Evolutionary conservation across 2,888 invertebrate genomes (phyloP).

Genomic region (Limnephilus marmoratus): DNA sequence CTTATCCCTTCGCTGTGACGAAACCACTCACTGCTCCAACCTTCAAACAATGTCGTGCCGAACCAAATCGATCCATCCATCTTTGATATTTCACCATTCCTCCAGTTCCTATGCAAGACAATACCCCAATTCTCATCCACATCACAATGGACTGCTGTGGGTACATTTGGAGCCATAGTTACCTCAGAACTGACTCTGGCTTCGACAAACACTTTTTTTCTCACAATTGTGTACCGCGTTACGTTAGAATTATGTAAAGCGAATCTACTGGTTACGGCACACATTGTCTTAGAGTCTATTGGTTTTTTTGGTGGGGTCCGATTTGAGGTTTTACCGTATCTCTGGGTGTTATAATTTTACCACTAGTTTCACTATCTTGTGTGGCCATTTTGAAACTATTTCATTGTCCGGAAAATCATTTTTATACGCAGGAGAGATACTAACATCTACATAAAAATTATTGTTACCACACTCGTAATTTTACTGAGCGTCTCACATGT

Average conservation of each 20-base stretch:
- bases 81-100: neutral
- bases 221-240: constrained; percentile 27
- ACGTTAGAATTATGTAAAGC: constrained; percentile 24
- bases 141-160: constrained; percentile 2
- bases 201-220: constrained; percentile 15
- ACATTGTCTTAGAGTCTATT: neutral
- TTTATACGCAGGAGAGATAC: neutral
- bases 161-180: neutral
- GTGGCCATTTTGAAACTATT: neutral
- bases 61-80: neutral
- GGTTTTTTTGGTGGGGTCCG: neutral
- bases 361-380: neutral
- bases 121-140: constrained; percentile 10
- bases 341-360: neutral
- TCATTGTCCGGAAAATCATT: neutral
- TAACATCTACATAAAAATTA: no score
- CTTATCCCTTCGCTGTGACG: neutral
- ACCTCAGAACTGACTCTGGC: constrained; percentile 6
- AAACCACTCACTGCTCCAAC: neutral
- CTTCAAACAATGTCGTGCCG: neutral
- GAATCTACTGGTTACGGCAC: constrained; percentile 26
- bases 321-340: neutral
- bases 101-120: neutral
- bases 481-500: no score
- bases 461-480: no score